phyloP scores from a whole-genome alignment of 1,140 invertebrate genomes.

The Papilio polyxenes region DNA sequence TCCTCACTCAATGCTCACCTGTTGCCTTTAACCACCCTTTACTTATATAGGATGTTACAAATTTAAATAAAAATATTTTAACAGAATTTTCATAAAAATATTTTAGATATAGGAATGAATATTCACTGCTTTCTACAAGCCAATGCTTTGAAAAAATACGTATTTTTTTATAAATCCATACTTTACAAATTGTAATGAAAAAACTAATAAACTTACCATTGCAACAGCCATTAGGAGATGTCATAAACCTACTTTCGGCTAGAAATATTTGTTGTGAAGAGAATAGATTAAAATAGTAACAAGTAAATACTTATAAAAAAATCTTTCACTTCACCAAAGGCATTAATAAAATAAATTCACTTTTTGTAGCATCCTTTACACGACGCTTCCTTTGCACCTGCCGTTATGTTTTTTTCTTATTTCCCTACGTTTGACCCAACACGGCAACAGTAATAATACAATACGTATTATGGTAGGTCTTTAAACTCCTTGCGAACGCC shows the following conservation, averaged over 20 bases:
- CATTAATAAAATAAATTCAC: constrained; percentile 8
- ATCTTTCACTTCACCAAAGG: neutral
- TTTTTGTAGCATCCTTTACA: constrained; percentile 55
- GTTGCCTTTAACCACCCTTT: constrained; percentile 45
- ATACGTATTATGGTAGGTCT: constrained; percentile 66
- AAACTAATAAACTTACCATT: neutral
- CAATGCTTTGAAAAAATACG: too few relatives aligned
- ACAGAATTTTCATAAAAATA: neutral
- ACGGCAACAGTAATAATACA: constrained; percentile 58
- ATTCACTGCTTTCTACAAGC: too few relatives aligned
- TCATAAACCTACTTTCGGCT: neutral
- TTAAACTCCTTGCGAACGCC: constrained; percentile 41
- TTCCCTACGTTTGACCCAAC: constrained; percentile 56
- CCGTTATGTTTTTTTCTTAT: constrained; percentile 59
- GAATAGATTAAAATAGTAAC: neutral
- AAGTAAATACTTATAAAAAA: neutral
- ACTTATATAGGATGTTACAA: constrained; percentile 43
- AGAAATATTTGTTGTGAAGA: neutral
- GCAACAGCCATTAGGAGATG: neutral
- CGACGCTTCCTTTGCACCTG: constrained; percentile 52
- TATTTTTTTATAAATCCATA: neutral
- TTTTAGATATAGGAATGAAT: too few relatives aligned
- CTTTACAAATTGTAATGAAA: neutral
- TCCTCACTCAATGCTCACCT: constrained; percentile 44
- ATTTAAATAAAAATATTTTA: neutral